Evolutionary conservation across 2,888 invertebrate species (phyloP).

Genomic region (Proisotoma minuta): DNA sequence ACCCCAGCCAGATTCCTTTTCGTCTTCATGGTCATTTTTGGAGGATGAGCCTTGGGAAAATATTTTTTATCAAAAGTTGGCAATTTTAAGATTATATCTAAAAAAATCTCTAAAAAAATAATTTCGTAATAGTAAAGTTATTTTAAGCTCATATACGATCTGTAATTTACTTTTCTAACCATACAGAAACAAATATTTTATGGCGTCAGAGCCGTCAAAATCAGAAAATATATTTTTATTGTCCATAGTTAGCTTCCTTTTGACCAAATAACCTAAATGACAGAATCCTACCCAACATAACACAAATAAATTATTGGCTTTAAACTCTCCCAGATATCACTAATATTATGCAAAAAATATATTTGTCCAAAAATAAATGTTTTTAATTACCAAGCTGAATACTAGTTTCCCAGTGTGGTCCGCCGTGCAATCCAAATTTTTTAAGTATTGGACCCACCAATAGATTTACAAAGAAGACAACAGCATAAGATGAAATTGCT

Average conservation of each 20-base stretch:
- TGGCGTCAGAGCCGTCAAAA: no score
- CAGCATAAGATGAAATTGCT: slow-evolving; percentile 17
- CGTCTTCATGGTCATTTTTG: not conserved
- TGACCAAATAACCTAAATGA: no score
- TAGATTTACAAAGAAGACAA: slow-evolving; percentile 17
- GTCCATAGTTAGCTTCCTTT: no score
- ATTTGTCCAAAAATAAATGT: not conserved
- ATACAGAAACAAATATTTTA: no score
- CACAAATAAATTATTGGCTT: not conserved
- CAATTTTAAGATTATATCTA: no score
- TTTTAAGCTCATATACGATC: no score
- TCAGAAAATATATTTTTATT: no score
- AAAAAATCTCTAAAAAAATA: no score
- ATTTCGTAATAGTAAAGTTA: no score
- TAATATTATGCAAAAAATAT: not conserved
- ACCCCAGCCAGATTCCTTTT: not conserved
- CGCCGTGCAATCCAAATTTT: slow-evolving; percentile 22
- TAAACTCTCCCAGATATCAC: not conserved
- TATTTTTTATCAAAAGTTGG: no score
- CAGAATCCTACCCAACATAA: not conserved
- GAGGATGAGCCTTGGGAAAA: no score
- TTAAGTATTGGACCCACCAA: slow-evolving; percentile 16
- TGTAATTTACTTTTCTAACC: no score
- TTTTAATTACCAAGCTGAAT: slow-evolving; percentile 19
- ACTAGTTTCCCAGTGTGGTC: slow-evolving; percentile 18